Conservation (phyloP, 2,113 vertebrate genomes). For the human region GRCh38 chr1:18611501-18612000, state of each 20-base stretch:
- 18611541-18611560: constrained; percentile 68
- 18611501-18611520: constrained; percentile 45
- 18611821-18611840: rapidly evolving
- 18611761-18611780: not conserved
- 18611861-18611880: rapidly evolving
- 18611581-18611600: constrained; percentile 56
- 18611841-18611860: rapidly evolving
- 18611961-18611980: rapidly evolving
- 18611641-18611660: not conserved
- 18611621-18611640: constrained; percentile 12
- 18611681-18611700: not conserved
- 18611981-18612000: not conserved
- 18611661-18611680: not conserved
- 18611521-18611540: constrained; percentile 22
- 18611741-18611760: not conserved
- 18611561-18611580: constrained; percentile 63
- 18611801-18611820: not conserved
- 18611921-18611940: rapidly evolving
- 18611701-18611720: not conserved
- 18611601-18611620: constrained; percentile 30
- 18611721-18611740: not conserved
- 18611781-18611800: not conserved
- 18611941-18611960: not conserved
- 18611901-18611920: not conserved
- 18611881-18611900: not conserved